phyloP scores from a whole-genome alignment of 1,140 invertebrate genomes.

The Drosophila lacteicornis region DNA sequence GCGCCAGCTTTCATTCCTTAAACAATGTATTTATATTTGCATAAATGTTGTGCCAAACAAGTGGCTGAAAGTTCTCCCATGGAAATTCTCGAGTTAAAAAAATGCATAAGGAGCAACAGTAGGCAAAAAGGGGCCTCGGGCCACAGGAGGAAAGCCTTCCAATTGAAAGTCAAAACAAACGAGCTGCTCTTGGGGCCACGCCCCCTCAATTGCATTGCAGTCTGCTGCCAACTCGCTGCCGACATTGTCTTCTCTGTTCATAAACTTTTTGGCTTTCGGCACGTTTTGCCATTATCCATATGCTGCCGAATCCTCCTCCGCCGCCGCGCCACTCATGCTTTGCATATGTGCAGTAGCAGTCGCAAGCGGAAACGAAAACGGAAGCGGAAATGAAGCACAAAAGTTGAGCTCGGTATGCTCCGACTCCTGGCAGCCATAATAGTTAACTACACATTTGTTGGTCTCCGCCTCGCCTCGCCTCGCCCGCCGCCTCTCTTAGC shows the following conservation, averaged over 20 bases:
- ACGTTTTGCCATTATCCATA: conserved; percentile 57
- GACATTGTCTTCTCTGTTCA: conserved; percentile 51
- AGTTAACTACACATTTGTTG: conserved; percentile 59
- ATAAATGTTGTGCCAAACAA: conserved; percentile 26
- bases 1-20: neutral
- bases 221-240: neutral
- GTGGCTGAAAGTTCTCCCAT: conserved; percentile 13
- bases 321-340: neutral
- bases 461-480: neutral
- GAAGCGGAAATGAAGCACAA: conserved; percentile 62
- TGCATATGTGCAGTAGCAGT: conserved; percentile 26
- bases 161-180: conserved; percentile 64
- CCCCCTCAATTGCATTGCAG: conserved; percentile 16
- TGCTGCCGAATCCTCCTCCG: conserved; percentile 15
- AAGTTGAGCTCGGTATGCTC: conserved; percentile 47
- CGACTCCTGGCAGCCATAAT: conserved; percentile 42
- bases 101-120: conserved; percentile 19
- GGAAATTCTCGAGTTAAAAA: neutral
- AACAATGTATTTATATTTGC: conserved; percentile 8
- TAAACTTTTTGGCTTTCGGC: conserved; percentile 61
- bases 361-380: conserved; percentile 46
- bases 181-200: conserved; percentile 23
- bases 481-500: neutral
- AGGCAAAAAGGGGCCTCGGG: conserved; percentile 7
- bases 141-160: conserved; percentile 26